Conservation (phyloP, 2,888 invertebrate genomes). For the Clitarchus hookeri region DNA sequence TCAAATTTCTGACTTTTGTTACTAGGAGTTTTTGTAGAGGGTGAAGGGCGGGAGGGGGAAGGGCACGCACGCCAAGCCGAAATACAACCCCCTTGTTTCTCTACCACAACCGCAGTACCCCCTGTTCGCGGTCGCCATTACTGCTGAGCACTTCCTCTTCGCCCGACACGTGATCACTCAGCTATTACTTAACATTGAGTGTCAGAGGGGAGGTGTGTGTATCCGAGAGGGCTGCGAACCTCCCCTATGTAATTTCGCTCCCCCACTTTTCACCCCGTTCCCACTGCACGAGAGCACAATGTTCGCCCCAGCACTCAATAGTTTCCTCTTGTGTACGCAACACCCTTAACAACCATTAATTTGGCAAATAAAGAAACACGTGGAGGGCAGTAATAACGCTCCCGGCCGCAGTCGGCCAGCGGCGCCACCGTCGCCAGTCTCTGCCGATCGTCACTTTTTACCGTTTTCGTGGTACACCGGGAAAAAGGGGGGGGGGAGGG, state of each 20-base stretch:
- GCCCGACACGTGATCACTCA: not conserved
- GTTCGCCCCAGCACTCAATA: constrained; percentile 3
- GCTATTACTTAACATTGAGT: not conserved
- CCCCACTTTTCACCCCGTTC: not conserved
- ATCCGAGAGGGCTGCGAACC: not conserved
- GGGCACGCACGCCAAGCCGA: too few relatives aligned
- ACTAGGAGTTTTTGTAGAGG: too few relatives aligned
- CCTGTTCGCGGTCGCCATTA: not conserved
- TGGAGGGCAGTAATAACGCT: not conserved
- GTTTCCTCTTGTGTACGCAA: constrained; percentile 19
- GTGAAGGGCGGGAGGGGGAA: too few relatives aligned
- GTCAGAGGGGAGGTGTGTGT: not conserved
- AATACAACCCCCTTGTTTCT: not conserved
- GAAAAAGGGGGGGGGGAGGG: not conserved
- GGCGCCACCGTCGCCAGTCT: constrained; percentile 24
- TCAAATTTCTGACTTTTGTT: constrained; percentile 9
- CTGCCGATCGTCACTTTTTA: constrained; percentile 26
- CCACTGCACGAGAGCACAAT: not conserved
- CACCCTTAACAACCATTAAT: constrained; percentile 23
- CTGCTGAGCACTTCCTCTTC: not conserved
- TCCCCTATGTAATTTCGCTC: constrained; percentile 16
- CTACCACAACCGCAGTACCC: not conserved
- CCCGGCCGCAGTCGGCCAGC: not conserved
- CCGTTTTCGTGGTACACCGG: not conserved
- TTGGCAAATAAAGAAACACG: constrained; percentile 20